Base-by-base conservation (phyloP, 1,140 invertebrate species). In the Zaprionus capensis region DNA sequence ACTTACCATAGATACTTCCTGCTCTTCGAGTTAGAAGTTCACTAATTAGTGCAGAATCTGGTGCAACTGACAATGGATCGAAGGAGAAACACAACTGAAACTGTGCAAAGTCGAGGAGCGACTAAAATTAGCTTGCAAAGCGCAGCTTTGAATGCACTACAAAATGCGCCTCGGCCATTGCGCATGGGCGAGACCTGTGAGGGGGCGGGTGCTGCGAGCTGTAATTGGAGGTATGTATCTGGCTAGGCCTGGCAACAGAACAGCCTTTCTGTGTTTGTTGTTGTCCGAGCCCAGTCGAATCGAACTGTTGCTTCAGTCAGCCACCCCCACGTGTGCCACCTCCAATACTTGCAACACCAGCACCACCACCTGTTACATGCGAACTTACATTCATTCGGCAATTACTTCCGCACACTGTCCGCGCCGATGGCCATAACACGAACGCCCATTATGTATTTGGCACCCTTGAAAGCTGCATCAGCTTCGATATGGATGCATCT, bases 351-450 rank as follows among this genome's bases (percentile, higher is more conserved):
- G 9, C 36, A 36, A 22, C 31, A 44, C 6, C 49, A 62, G n/a
- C 31, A 58, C 17, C 59, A 63, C 73, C 73, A 76, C 73, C 73
- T 76, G 73, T 76, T 76, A 76, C 73, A 71, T 59, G 44, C 44
- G 28, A 59, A 61, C 46, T 49, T 26, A 11, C 46, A 71, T 63
- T 78, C 72, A 66, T 66, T 76, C 68, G 72, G 66, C 62, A 71
- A 71, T 76, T 63, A 67, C 67, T 58, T 76, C 58, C 76, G 46
- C 4, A 34, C 31, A 31, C 9, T 11, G 31, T 31, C 31, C 31
- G 9, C 31, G 7, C 28, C 46, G n/a, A 46, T 9, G n/a, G n/a
- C 44, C 44, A 17, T 0, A 46, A 11, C 44, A 17, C 44, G 17
- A n/a, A 24, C 17, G n/a, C 38, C 15, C 31, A 34, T 22, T 56